Percentiles rank a stretch among this genome's conserved stretches.
These are phyloP conservation scores for Dermatemys mawii DNA, from an alignment of 2,113 vertebrate genomes.

Conservation along the genomic window DNA sequence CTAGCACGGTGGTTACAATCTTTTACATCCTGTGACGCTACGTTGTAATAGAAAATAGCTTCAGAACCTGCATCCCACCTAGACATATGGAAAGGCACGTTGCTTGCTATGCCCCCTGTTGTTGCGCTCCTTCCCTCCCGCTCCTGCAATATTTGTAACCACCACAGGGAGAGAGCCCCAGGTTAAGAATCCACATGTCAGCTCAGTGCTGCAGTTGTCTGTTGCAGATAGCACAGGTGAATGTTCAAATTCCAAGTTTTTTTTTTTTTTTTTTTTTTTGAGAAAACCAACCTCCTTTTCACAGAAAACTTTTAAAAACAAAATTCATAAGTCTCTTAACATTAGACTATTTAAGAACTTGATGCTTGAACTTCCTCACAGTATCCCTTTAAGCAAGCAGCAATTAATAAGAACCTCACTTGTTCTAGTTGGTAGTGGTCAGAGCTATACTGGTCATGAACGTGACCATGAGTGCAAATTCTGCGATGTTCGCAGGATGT, in stretches of 20 bases:
- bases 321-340: background rate
- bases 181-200: background rate
- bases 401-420: slow-evolving; percentile 76
- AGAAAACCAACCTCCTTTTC: background rate
- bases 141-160: background rate
- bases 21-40: no score
- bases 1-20: background rate
- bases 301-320: background rate
- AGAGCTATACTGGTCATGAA: slow-evolving; percentile 87
- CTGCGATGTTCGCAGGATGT: slow-evolving; percentile 88
- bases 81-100: background rate
- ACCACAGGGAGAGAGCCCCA: background rate
- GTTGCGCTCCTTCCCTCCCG: no score
- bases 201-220: background rate
- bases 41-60: background rate
- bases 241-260: background rate
- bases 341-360: background rate
- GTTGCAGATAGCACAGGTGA: accelerated
- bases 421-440: slow-evolving; percentile 94
- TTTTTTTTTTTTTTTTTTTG: no score
- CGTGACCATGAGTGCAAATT: slow-evolving; percentile 88
- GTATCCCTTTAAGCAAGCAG: background rate
- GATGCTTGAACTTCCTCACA: background rate
- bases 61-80: background rate
- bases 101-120: background rate